Evolutionary conservation across 1,140 invertebrate species (phyloP).

Genomic region (Lordiphosa collinella): DNA sequence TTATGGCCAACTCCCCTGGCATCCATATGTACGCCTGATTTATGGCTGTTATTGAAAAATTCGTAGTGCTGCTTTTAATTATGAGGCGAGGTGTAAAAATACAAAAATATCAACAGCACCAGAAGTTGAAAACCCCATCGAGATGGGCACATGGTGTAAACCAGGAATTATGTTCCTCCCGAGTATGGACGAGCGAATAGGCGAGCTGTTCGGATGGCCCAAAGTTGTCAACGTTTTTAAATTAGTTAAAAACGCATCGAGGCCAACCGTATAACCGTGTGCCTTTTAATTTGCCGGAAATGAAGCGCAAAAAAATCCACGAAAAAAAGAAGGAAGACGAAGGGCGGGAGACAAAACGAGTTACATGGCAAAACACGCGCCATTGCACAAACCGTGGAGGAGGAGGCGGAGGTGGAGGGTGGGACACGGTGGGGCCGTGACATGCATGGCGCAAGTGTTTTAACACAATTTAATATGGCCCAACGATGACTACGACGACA

Average conservation of each 20-base stretch:
- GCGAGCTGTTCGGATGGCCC: background rate
- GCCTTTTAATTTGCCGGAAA: constrained; percentile 65
- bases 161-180: constrained; percentile 43
- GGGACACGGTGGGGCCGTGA: constrained; percentile 18
- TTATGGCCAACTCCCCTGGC: constrained; percentile 71
- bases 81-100: constrained; percentile 50
- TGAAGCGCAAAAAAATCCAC: constrained; percentile 35
- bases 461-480: constrained; percentile 72
- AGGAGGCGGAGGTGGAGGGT: background rate
- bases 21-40: constrained; percentile 77
- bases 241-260: constrained; percentile 19
- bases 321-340: constrained; percentile 6
- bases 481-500: constrained; percentile 32
- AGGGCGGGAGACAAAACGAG: constrained; percentile 35
- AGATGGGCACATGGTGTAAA: constrained; percentile 23
- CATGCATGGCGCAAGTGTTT: constrained; percentile 71
- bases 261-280: constrained; percentile 20
- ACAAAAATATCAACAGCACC: constrained; percentile 3
- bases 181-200: constrained; percentile 9
- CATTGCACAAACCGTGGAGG: constrained; percentile 38
- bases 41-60: constrained; percentile 79
- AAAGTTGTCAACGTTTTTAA: constrained; percentile 7
- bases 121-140: constrained; percentile 20
- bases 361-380: constrained; percentile 53
- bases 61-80: constrained; percentile 74